These are phyloP conservation scores for Exocentrus adspersus DNA, from an alignment of 2,888 invertebrate genomes.

Conservation along the genomic window DNA sequence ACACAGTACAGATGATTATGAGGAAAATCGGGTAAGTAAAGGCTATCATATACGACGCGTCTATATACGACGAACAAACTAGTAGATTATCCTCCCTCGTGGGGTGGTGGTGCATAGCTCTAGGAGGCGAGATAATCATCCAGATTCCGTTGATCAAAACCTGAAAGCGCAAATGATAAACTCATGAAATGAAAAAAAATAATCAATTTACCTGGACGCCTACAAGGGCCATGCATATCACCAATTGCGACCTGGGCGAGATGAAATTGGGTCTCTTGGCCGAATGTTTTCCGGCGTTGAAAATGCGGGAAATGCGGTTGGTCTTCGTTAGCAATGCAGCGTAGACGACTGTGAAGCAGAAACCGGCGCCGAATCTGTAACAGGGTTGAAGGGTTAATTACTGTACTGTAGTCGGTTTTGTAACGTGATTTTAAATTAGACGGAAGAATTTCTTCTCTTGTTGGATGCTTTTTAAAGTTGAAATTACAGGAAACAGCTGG, in stretches of 20 bases:
- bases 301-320: constrained; percentile 94
- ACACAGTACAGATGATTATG: constrained; percentile 93
- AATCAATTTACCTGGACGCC: constrained; percentile 78
- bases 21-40: constrained; percentile 93
- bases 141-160: constrained; percentile 90
- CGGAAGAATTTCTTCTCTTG: not conserved
- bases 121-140: constrained; percentile 91
- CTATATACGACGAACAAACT: constrained; percentile 91
- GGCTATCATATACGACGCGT: constrained; percentile 93
- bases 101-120: constrained; percentile 90
- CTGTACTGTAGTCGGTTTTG: not conserved
- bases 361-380: constrained; percentile 85
- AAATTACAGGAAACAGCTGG: too few species aligned
- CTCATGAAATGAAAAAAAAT: too few species aligned
- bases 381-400: too few species aligned
- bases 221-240: constrained; percentile 88
- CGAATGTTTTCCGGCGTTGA: constrained; percentile 95
- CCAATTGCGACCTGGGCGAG: constrained; percentile 88
- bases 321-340: constrained; percentile 97
- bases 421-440: too few species aligned
- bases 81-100: constrained; percentile 92
- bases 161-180: constrained; percentile 65
- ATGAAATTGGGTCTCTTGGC: constrained; percentile 95
- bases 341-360: constrained; percentile 97
- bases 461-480: not conserved